A percentile compares a stretch with the other conserved stretches of the same genome.
These are phyloP conservation scores for Microctonus hyperodae DNA, from an alignment of 2,888 invertebrate genomes.

Conservation along the genomic window DNA sequence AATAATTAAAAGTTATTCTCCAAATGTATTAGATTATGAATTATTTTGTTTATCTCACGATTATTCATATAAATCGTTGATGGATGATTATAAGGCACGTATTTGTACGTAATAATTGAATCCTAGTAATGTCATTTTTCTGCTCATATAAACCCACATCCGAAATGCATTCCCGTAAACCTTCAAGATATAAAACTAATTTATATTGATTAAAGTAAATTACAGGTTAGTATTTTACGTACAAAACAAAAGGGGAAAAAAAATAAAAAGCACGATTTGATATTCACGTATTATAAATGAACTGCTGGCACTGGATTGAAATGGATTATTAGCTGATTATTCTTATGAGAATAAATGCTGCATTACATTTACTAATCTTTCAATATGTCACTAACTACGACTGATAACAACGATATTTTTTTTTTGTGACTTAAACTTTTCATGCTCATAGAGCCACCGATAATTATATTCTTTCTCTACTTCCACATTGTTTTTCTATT, in stretches of 20 bases:
- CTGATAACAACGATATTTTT: background rate
- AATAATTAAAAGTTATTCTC: background rate
- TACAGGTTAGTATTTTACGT: background rate
- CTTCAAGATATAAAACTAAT: background rate
- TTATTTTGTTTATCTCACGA: background rate
- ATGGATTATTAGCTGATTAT: background rate
- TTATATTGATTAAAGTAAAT: background rate
- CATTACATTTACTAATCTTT: background rate
- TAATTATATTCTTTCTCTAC: background rate
- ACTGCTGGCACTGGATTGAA: background rate
- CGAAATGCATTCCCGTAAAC: background rate
- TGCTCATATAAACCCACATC: background rate
- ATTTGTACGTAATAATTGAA: slow-evolving; percentile 15
- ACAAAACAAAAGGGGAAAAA: background rate
- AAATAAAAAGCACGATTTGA: background rate
- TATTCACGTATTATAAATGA: background rate
- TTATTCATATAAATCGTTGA: background rate
- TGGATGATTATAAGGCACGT: slow-evolving; percentile 5
- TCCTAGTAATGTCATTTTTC: background rate
- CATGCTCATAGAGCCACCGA: background rate
- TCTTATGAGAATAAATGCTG: background rate
- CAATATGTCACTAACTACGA: background rate
- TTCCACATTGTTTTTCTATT: background rate
- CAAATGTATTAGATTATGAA: background rate
- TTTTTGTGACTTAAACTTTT: background rate